These are phyloP conservation scores for Ctena decussata DNA, from an alignment of 2,888 invertebrate genomes.

Conservation along the genomic window DNA sequence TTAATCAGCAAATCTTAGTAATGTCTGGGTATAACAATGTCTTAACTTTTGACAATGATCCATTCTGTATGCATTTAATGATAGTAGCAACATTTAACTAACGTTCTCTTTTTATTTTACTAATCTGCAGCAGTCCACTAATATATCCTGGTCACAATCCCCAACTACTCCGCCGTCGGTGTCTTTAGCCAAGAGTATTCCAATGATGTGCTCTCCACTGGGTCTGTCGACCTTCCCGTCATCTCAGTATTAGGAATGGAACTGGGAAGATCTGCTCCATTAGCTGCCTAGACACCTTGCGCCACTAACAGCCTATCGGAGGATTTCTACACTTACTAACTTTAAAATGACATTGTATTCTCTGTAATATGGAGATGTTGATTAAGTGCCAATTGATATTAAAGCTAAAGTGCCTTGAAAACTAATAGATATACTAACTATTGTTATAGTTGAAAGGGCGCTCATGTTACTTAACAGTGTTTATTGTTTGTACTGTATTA, in stretches of 20 bases:
- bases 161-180: not conserved
- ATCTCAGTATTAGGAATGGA: not conserved
- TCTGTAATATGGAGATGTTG: not conserved
- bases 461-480: not conserved
- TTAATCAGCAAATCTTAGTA: conserved; percentile 74
- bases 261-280: not conserved
- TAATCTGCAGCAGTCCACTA: conserved; percentile 79
- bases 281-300: not conserved
- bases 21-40: conserved; percentile 69
- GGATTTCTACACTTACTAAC: conserved; percentile 3
- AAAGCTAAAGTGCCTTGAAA: conserved; percentile 8
- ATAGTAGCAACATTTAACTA: conserved; percentile 69
- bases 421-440: conserved; percentile 3
- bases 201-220: conserved; percentile 62
- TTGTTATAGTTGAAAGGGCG: conserved; percentile 9
- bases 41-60: not conserved
- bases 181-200: conserved; percentile 23
- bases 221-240: not conserved
- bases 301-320: conserved; percentile 7
- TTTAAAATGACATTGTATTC: not conserved
- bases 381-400: conserved; percentile 14
- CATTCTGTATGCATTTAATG: conserved; percentile 24
- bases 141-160: conserved; percentile 43
- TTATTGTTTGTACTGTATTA: not conserved
- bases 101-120: conserved; percentile 78